Evolutionary conservation across 30 jellyfish, hydroid and myxozoan species (phyloP).

Genomic region (Chrysaora quinquecirrha): DNA sequence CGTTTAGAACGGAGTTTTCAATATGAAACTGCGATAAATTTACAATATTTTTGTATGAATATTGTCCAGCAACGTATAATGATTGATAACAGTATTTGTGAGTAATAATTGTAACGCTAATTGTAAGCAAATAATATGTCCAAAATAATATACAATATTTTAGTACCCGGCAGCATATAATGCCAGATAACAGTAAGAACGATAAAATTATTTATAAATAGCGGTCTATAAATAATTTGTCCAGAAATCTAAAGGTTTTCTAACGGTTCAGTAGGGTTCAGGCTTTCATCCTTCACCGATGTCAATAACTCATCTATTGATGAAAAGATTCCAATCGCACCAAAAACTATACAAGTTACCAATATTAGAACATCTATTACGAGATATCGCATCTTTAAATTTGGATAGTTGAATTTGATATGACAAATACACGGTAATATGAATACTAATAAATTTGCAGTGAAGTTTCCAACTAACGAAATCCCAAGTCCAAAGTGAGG

Average conservation of each 20-base stretch:
- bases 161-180: too few relatives aligned
- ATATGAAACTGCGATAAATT: too few relatives aligned
- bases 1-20: too few relatives aligned
- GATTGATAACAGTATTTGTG: too few relatives aligned
- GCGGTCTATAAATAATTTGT: not conserved
- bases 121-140: too few relatives aligned
- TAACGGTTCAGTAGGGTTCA: constrained; percentile 76
- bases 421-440: constrained; percentile 73
- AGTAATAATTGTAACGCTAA: too few relatives aligned
- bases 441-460: constrained; percentile 69
- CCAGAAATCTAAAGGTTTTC: constrained; percentile 7
- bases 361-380: constrained; percentile 31
- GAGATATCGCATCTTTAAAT: not conserved
- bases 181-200: too few relatives aligned
- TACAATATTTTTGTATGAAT: too few relatives aligned
- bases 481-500: constrained; percentile 85
- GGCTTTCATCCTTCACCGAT: constrained; percentile 42
- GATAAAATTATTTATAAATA: too few relatives aligned
- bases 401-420: constrained; percentile 43
- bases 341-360: constrained; percentile 7
- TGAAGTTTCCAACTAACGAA: constrained; percentile 78
- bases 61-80: too few relatives aligned
- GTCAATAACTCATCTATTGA: constrained; percentile 28
- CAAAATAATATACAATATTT: too few relatives aligned
- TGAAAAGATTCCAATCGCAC: constrained; percentile 39